phyloP scores from a whole-genome alignment of 2,797 vertebrate genomes.

The Leptatherina wallacei region DNA sequence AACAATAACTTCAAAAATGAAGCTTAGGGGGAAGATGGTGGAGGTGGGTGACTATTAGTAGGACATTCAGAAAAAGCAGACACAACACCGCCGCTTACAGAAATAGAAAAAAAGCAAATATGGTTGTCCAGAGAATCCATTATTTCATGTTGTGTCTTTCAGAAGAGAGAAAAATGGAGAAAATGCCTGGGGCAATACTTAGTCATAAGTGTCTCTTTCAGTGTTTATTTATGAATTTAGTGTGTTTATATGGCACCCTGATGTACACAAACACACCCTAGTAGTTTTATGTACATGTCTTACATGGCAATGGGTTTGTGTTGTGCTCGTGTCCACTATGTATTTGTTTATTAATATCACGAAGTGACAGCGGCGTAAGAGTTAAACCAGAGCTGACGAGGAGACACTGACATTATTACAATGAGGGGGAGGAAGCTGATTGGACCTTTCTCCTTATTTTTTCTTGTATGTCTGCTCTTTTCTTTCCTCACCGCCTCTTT shows the following conservation, averaged over 20 bases:
- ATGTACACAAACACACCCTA: constrained; percentile 6
- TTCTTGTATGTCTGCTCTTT: constrained; percentile 14
- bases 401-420: constrained; percentile 14
- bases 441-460: constrained; percentile 19
- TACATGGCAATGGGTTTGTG: not conserved
- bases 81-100: not conserved
- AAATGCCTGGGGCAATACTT: not conserved
- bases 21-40: constrained; percentile 32
- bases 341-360: constrained; percentile 2
- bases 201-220: constrained; percentile 20
- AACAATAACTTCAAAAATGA: constrained; percentile 46
- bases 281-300: constrained; percentile 8
- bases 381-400: constrained; percentile 7
- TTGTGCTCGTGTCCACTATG: constrained; percentile 3
- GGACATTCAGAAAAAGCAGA: constrained; percentile 14
- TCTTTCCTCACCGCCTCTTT: constrained; percentile 13
- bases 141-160: constrained; percentile 22
- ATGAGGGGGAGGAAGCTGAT: constrained; percentile 2
- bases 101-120: constrained; percentile 29
- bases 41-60: constrained; percentile 28
- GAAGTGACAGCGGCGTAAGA: constrained; percentile 17
- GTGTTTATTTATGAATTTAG: constrained; percentile 3
- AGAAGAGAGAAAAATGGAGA: constrained; percentile 13
- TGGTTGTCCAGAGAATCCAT: constrained; percentile 26
- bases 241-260: constrained; percentile 3